Evolutionary conservation across 2,113 vertebrate genomes (phyloP).

Genomic region (Callipepla californica): DNA sequence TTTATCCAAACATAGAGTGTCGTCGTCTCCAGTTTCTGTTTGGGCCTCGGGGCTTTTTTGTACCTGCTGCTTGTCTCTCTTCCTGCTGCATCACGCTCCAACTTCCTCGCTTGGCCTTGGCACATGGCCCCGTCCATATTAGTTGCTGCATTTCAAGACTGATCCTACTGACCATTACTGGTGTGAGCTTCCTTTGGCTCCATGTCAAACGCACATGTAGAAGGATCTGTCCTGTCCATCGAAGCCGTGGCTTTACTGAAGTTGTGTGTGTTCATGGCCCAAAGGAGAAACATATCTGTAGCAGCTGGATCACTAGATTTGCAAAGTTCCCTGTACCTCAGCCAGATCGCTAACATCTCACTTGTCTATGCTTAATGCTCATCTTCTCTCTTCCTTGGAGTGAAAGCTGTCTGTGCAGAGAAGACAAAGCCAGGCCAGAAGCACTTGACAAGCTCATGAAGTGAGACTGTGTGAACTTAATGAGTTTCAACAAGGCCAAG

Average conservation of each 20-base stretch:
- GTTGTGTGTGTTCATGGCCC: neutral
- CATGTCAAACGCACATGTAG: neutral
- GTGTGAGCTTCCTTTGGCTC: neutral
- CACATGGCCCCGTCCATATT: accelerated
- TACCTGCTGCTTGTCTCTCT: constrained; percentile 21
- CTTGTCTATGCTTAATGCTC: neutral
- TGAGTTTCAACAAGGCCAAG: neutral
- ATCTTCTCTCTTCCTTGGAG: neutral
- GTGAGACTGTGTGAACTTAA: neutral
- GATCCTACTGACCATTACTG: neutral
- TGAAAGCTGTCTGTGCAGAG: neutral
- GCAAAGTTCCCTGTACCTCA: neutral
- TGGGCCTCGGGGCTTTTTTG: neutral
- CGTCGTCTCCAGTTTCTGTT: constrained; percentile 8
- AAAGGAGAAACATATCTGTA: neutral
- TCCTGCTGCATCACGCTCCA: neutral
- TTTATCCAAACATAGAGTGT: neutral
- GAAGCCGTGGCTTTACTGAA: neutral
- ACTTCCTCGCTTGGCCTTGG: neutral
- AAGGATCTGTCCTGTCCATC: neutral
- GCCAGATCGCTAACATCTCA: neutral
- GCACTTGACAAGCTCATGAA: neutral
- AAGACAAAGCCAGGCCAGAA: neutral
- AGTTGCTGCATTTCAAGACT: neutral
- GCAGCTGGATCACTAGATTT: neutral